Evolutionary conservation across 2,797 vertebrate genomes (phyloP).

Genomic region (Lepilemur ruficaudatus): DNA sequence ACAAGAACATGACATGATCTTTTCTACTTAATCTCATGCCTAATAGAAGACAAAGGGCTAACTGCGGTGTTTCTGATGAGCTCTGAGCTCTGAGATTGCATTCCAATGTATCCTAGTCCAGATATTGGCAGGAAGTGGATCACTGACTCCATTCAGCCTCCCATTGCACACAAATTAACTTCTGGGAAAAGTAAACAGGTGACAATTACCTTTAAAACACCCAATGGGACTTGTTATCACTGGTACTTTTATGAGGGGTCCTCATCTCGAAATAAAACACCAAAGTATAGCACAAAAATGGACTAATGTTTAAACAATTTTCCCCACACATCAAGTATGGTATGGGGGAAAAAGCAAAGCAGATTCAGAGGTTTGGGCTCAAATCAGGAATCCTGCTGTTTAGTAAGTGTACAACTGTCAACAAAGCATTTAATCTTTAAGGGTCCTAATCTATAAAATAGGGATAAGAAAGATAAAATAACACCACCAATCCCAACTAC

Average conservation of each 20-base stretch:
- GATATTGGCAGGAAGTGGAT: not conserved
- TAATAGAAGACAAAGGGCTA: not conserved
- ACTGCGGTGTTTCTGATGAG: not conserved
- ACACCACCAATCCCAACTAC: not conserved
- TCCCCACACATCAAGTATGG: not conserved
- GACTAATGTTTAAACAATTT: not conserved
- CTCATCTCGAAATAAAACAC: not conserved
- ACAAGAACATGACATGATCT: not conserved
- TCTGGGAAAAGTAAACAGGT: slow-evolving; percentile 32
- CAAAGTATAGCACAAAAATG: not conserved
- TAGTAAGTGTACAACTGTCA: not conserved
- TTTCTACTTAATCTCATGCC: not conserved
- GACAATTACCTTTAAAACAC: not conserved
- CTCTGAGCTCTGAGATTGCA: slow-evolving; percentile 6
- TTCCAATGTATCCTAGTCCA: not conserved
- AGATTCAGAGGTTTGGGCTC: not conserved
- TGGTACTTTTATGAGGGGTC: not conserved
- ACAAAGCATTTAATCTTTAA: not conserved
- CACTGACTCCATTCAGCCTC: not conserved
- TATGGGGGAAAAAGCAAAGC: not conserved
- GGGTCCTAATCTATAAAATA: not conserved
- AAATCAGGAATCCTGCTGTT: not conserved
- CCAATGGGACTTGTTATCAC: not conserved
- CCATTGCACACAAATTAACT: not conserved
- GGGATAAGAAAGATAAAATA: not conserved